These are phyloP conservation scores for Poeciliopsis occidentalis DNA, from an alignment of 2,113 vertebrate genomes.

Conservation along the genomic window DNA sequence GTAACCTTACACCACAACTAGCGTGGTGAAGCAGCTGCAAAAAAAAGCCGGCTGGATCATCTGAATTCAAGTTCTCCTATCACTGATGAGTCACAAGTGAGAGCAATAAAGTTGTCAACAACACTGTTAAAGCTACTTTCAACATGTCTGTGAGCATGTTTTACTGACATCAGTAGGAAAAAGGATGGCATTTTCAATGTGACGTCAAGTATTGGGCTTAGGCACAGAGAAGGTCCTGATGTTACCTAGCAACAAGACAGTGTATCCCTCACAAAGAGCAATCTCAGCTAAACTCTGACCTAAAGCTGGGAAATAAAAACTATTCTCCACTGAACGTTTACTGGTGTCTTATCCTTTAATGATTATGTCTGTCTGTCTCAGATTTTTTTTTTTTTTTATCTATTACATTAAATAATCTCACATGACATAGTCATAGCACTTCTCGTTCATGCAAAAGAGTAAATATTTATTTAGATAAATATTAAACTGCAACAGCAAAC, in stretches of 20 bases:
- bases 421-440: not conserved
- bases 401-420: not conserved
- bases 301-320: slow-evolving; percentile 36
- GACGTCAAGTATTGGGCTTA: slow-evolving; percentile 30
- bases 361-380: not conserved
- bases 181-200: slow-evolving; percentile 27
- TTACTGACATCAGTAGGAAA: slow-evolving; percentile 24
- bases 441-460: not conserved
- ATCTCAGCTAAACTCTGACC: slow-evolving; percentile 37
- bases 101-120: not conserved
- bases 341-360: not conserved
- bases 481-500: not conserved
- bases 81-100: not conserved
- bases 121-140: not conserved
- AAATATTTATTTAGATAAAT: not conserved
- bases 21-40: not conserved
- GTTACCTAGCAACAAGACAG: slow-evolving; percentile 82
- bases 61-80: not conserved
- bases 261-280: slow-evolving; percentile 50
- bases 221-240: slow-evolving; percentile 55
- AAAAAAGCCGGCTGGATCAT: not conserved
- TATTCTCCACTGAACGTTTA: not conserved
- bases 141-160: slow-evolving; percentile 1
- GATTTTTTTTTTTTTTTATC: not conserved
- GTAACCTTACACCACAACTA: slow-evolving; percentile 1